Percentiles rank a stretch among this genome's conserved stretches.
phyloP scores from a whole-genome alignment of 2,888 invertebrate species.

The Steinernema scapterisci region DNA sequence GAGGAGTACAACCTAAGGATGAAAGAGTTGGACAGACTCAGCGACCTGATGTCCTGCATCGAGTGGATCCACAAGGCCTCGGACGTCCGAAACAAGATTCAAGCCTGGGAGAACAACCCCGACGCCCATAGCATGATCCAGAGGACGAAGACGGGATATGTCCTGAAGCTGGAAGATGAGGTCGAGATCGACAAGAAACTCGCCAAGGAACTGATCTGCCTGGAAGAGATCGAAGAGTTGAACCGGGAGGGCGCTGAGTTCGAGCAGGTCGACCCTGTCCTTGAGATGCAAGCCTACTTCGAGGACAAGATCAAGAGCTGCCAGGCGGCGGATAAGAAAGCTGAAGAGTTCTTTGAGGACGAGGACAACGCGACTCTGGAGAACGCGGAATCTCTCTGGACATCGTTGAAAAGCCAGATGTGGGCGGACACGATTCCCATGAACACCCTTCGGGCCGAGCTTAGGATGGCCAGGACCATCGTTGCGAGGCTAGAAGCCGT shows the following conservation, averaged over 20 bases:
- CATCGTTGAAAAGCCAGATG: background rate
- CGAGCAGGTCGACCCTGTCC: background rate
- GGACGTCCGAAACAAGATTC: background rate
- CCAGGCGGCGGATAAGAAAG: background rate
- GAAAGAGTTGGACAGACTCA: background rate
- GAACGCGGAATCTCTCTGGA: background rate
- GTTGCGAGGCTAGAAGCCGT: background rate
- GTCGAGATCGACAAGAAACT: constrained; percentile 23
- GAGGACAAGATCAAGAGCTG: background rate
- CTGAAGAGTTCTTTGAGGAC: constrained; percentile 37
- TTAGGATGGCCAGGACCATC: constrained; percentile 16
- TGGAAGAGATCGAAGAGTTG: constrained; percentile 4
- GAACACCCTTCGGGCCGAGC: constrained; percentile 13
- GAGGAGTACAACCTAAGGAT: constrained; percentile 21
- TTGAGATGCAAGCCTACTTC: background rate
- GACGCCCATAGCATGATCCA: constrained; percentile 5
- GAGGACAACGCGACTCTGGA: constrained; percentile 33
- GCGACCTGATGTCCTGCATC: constrained; percentile 10
- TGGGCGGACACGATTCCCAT: constrained; percentile 21
- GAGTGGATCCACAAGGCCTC: constrained; percentile 16
- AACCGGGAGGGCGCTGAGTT: background rate
- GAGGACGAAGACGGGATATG: constrained; percentile 5
- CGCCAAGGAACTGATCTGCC: background rate
- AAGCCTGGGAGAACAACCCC: background rate
- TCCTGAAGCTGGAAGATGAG: constrained; percentile 24